A percentile compares a stretch with the other conserved stretches of the same genome.
Evolutionary conservation across 2,888 invertebrate genomes (phyloP).

Genomic region (Halictus ligatus): DNA sequence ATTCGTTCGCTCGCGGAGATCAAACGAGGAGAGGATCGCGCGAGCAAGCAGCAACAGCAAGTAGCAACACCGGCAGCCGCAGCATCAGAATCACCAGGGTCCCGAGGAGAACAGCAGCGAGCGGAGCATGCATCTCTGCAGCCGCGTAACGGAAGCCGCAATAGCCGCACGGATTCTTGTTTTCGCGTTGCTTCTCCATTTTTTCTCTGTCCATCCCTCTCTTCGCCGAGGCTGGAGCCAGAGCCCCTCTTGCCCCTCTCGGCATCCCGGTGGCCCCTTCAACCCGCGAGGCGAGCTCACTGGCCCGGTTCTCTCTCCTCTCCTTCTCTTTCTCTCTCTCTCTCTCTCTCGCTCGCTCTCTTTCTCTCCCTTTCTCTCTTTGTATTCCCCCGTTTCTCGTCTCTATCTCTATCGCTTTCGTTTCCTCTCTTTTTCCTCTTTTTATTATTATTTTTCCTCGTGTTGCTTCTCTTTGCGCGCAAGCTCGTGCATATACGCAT

Average conservation of each 20-base stretch:
- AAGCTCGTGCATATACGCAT: conserved; percentile 73
- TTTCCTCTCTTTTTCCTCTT: conserved; percentile 23
- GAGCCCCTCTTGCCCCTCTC: neutral
- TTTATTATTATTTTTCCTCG: conserved; percentile 59
- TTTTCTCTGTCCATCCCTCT: conserved; percentile 32
- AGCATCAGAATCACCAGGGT: neutral
- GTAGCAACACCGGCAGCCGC: conserved; percentile 10
- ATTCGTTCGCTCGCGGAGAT: conserved; percentile 52
- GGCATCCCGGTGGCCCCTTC: neutral
- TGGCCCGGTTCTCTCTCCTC: neutral
- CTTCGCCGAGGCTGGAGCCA: conserved; percentile 7
- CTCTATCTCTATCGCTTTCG: conserved; percentile 9
- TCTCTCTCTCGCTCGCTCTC: neutral
- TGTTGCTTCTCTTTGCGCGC: conserved; percentile 69
- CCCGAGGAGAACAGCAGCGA: neutral
- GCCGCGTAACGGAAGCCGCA: conserved; percentile 78
- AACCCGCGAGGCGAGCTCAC: neutral
- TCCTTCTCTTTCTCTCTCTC: neutral
- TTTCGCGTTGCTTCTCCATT: conserved; percentile 72
- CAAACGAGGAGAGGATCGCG: conserved; percentile 25
- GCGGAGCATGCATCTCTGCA: conserved; percentile 54
- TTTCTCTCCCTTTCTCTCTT: neutral
- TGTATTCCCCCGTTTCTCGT: neutral
- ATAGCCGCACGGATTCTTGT: conserved; percentile 78
- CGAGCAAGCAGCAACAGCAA: conserved; percentile 10